phyloP scores from a whole-genome alignment of 2,888 invertebrate species.

The Cephus pygmeus region DNA sequence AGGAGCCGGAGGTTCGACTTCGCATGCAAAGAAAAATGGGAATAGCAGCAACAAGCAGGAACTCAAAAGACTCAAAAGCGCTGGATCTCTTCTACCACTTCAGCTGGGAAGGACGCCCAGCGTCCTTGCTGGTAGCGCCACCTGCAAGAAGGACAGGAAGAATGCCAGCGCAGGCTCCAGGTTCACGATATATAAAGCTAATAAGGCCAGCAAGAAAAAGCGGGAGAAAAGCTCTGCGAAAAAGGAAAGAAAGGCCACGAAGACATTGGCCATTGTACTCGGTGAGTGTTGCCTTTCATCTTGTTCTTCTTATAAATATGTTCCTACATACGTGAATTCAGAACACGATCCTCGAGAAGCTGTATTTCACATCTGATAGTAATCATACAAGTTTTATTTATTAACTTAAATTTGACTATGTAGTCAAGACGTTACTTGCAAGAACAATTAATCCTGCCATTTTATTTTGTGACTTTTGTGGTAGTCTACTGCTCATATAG shows the following conservation, averaged over 20 bases:
- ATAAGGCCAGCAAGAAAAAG: slow-evolving; percentile 95
- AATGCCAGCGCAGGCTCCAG: slow-evolving; percentile 76
- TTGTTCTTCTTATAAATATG: neutral
- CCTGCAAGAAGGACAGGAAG: slow-evolving; percentile 79
- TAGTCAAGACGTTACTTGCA: neutral
- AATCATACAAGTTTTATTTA: neutral
- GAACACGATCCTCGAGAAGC: neutral
- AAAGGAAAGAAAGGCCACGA: slow-evolving; percentile 97
- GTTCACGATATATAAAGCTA: slow-evolving; percentile 92
- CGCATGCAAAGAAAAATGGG: slow-evolving; percentile 52
- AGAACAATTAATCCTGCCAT: neutral
- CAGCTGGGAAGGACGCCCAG: slow-evolving; percentile 55
- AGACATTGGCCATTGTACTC: slow-evolving; percentile 97
- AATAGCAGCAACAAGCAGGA: slow-evolving; percentile 55
- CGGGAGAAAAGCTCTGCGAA: slow-evolving; percentile 93
- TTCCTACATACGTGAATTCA: neutral
- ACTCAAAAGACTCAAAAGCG: slow-evolving; percentile 54
- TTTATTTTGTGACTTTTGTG: neutral
- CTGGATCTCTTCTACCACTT: slow-evolving; percentile 56
- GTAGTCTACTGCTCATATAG: neutral
- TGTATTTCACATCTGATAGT: neutral
- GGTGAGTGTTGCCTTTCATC: slow-evolving; percentile 73
- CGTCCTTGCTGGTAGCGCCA: slow-evolving; percentile 63
- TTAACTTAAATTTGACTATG: neutral
- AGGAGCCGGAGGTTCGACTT: slow-evolving; percentile 6